These are phyloP conservation scores for Troilus luridus DNA, from an alignment of 2,888 invertebrate species.

Conservation along the genomic window DNA sequence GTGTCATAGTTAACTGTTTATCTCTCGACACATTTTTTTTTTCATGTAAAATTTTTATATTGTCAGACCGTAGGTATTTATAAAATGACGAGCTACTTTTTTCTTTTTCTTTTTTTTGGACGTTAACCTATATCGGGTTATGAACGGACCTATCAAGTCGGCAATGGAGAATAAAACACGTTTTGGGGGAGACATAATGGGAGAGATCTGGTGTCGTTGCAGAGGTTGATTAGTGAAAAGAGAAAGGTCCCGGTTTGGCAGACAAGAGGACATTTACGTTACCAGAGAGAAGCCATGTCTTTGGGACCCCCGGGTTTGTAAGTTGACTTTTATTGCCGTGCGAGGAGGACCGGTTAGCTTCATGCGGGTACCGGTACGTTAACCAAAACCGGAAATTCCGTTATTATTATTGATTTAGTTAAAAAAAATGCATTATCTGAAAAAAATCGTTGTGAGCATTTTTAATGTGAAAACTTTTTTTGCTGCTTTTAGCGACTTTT, in stretches of 20 bases:
- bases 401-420: not conserved
- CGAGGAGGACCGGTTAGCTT: not conserved
- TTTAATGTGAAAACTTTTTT: too few relatives aligned
- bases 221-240: slow-evolving; percentile 24
- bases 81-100: not conserved
- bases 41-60: not conserved
- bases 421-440: not conserved
- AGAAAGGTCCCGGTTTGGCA: not conserved
- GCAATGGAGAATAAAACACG: not conserved
- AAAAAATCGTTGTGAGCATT: too few relatives aligned
- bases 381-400: not conserved
- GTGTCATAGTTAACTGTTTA: too few relatives aligned
- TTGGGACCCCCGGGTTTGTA: not conserved
- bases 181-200: slow-evolving; percentile 21
- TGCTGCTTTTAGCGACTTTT: too few relatives aligned
- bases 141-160: not conserved
- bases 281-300: not conserved
- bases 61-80: not conserved
- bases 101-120: not conserved
- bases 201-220: not conserved
- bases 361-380: not conserved
- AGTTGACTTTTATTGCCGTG: not conserved
- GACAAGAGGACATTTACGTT: not conserved
- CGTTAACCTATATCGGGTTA: not conserved
- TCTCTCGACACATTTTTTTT: not conserved